Evolutionary conservation across 2,888 invertebrate species (phyloP), one percentile per base, ranked within the genome.

Genomic region (Trissoscelio sp.): DNA sequence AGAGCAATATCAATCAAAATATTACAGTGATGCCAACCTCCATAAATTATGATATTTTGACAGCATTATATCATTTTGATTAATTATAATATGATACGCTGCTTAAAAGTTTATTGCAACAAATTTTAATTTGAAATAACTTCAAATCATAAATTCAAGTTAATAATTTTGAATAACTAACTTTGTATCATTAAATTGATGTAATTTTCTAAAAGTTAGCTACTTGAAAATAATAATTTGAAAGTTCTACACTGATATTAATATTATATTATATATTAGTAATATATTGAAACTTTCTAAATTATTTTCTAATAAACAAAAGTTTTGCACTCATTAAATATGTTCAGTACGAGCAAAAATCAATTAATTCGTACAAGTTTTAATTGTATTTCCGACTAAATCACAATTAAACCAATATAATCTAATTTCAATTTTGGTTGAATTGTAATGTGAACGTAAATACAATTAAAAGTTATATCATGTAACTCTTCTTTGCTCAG

Each of bases 1-100:
- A 18, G 46, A 24, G 31, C 9, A 62, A 62, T 46, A 62, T 46
- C 18, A 46, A 62, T 62, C 62, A 46, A 62, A 62, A 62, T 14
- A 62, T 62, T 62, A 62, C 62, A 18, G 16, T 46, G 31, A 31
- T 62, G 24, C 44, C n/a, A n/a, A n/a, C n/a, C n/a, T 16, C 12
- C 60, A 62, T 62, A 31, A 62, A 62, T 62, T 46, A 20, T 12
- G 46, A 28, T 28, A 60, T 60, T 55, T 28, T 51, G 12, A n/a
- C 6, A 51, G 22, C 22, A 34, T 34, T 0, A 20, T 9, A 51
- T 51, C 48, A 3, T 16, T 18, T 44, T 51, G 12, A 51, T 51
- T 24, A 51, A 51, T 24, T 51, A 6, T 7, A 12, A 24, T 1
- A 2, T 12, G 12, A 24, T 3, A n/a, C 2, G 6, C 4, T 11